phyloP scores from a whole-genome alignment of 2,113 vertebrate species.

The Catharus bicknelli region DNA sequence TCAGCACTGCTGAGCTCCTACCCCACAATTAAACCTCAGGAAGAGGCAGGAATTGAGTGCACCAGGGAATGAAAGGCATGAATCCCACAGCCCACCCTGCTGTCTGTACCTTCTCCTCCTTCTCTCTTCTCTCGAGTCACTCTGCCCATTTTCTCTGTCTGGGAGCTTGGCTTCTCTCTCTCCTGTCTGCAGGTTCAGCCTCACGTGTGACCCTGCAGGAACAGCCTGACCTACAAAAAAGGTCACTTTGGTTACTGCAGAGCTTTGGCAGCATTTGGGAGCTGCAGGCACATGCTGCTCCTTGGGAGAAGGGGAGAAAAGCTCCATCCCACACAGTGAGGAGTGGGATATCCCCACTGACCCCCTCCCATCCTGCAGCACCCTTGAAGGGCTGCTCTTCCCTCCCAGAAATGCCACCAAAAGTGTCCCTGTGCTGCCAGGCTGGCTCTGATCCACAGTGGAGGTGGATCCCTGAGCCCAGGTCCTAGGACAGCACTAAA shows the following conservation, averaged over 20 bases:
- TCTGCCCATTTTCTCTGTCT: constrained; percentile 60
- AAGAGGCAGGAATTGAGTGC: neutral
- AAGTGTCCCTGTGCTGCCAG: accelerated
- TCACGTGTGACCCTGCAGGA: constrained; percentile 87
- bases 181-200: constrained; percentile 91
- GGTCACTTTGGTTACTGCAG: neutral
- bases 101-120: constrained; percentile 77
- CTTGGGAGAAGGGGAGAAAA: neutral
- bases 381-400: neutral
- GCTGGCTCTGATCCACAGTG: neutral
- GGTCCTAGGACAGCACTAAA: neutral
- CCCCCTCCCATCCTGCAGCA: neutral
- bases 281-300: neutral
- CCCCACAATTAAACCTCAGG: neutral
- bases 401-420: neutral
- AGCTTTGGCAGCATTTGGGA: accelerated
- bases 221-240: constrained; percentile 84
- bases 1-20: neutral
- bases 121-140: constrained; percentile 64
- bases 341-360: accelerated
- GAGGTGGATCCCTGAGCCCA: neutral
- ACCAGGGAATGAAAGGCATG: neutral
- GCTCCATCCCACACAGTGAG: accelerated
- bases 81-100: neutral
- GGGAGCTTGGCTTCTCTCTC: constrained; percentile 83